Percentiles rank a stretch among this genome's conserved stretches.
These are phyloP conservation scores for Brachionus sp. DNA, from an alignment of 1,140 invertebrate species.

Conservation along the genomic window DNA sequence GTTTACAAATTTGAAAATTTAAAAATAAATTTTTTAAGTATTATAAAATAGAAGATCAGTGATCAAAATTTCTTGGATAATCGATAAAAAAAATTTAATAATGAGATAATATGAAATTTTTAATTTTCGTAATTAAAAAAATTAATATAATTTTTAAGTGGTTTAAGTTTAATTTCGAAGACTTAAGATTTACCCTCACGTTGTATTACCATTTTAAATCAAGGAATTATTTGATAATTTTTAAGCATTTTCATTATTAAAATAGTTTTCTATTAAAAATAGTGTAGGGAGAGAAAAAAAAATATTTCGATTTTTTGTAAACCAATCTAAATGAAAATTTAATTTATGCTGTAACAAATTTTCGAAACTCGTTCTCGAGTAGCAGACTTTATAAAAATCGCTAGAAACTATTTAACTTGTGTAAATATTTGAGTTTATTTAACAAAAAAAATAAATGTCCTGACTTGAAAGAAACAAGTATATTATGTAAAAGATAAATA, in stretches of 20 bases:
- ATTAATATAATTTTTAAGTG: too few relatives aligned
- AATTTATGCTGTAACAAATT: neutral
- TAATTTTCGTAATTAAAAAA: too few relatives aligned
- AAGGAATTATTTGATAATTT: neutral
- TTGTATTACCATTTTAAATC: neutral
- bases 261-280: neutral
- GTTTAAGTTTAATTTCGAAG: too few relatives aligned
- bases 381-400: neutral
- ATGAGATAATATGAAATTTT: too few relatives aligned
- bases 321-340: neutral
- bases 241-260: neutral
- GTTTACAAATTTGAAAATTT: too few relatives aligned
- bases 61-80: too few relatives aligned
- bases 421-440: conserved; percentile 40
- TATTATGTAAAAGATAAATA: conserved; percentile 35
- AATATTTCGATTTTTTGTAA: neutral
- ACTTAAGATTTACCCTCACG: too few relatives aligned
- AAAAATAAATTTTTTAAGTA: too few relatives aligned
- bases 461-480: conserved; percentile 29
- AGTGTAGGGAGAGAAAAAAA: neutral
- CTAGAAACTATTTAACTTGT: neutral
- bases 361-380: neutral
- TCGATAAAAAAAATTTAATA: too few relatives aligned
- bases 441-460: conserved; percentile 21
- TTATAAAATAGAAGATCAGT: too few relatives aligned